Evolutionary conservation across 2,888 invertebrate genomes (phyloP).

Genomic region (Chrysolina americana): DNA sequence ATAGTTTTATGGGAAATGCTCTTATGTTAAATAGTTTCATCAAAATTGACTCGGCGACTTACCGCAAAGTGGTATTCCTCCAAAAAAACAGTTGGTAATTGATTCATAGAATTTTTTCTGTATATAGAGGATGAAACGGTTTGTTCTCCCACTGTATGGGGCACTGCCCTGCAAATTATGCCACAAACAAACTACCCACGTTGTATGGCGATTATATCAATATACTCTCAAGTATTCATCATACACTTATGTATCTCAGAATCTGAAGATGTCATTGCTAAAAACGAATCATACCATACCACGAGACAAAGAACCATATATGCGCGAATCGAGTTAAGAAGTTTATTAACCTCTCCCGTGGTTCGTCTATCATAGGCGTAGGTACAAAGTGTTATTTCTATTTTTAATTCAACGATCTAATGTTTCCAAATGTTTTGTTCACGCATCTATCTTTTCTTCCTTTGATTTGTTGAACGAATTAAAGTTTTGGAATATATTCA

Average conservation of each 20-base stretch:
- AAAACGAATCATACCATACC: constrained; percentile 42
- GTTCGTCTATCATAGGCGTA: constrained; percentile 33
- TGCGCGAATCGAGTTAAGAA: constrained; percentile 39
- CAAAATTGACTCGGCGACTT: too few relatives aligned
- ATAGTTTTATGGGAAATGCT: too few relatives aligned
- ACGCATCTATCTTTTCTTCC: too few relatives aligned
- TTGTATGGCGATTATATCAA: constrained; percentile 1
- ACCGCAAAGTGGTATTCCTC: too few relatives aligned
- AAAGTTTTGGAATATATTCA: too few relatives aligned
- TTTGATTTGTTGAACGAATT: too few relatives aligned
- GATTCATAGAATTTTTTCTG: background rate
- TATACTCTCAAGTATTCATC: background rate
- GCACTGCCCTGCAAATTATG: background rate
- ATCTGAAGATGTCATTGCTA: constrained; percentile 30
- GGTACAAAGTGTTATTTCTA: background rate
- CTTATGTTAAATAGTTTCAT: too few relatives aligned
- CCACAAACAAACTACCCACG: background rate
- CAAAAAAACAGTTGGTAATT: background rate
- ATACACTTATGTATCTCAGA: background rate
- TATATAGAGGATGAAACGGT: too few relatives aligned
- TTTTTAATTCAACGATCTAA: too few relatives aligned
- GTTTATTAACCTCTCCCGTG: constrained; percentile 40
- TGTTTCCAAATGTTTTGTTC: too few relatives aligned
- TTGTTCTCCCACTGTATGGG: background rate
- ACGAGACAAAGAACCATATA: constrained; percentile 42